A percentile compares a stretch with the other conserved stretches of the same genome.
Evolutionary conservation across 2,797 vertebrate species (phyloP).

Genomic region (Simalia tracyae): DNA sequence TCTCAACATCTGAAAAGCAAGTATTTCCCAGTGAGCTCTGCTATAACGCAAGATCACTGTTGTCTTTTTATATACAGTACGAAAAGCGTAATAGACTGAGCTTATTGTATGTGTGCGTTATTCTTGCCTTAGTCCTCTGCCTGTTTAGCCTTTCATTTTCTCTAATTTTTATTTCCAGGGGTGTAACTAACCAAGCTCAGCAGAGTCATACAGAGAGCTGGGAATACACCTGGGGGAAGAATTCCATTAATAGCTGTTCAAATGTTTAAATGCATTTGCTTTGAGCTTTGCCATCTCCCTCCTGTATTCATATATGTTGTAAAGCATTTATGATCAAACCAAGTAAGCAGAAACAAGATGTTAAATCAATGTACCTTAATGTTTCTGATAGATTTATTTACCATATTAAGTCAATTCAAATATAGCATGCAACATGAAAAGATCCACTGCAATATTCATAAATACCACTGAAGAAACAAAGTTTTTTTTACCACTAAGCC

Average conservation of each 20-base stretch:
- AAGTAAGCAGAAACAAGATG: background rate
- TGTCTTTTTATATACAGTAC: conserved; percentile 74
- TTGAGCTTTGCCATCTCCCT: background rate
- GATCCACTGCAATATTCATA: background rate
- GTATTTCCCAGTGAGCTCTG: conserved; percentile 26
- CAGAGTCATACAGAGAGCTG: background rate
- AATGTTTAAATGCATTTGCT: conserved; percentile 25
- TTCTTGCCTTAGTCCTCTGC: conserved; percentile 72
- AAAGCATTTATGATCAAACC: background rate
- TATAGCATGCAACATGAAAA: background rate
- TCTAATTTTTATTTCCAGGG: background rate
- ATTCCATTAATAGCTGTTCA: conserved; percentile 1
- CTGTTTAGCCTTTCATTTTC: conserved; percentile 19
- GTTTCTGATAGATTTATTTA: conserved; percentile 17
- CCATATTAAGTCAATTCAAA: conserved; percentile 9
- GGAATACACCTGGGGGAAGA: background rate
- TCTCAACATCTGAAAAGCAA: conserved; percentile 73
- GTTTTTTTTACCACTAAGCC: background rate
- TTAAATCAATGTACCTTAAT: background rate
- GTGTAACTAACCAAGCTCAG: conserved; percentile 16
- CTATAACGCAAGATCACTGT: conserved; percentile 62
- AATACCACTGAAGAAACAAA: background rate
- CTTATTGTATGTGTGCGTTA: conserved; percentile 82
- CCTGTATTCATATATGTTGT: conserved; percentile 11
- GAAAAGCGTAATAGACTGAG: conserved; percentile 78